Conservation (phyloP, 2,113 vertebrate genomes). For the Pluvialis apricaria region DNA sequence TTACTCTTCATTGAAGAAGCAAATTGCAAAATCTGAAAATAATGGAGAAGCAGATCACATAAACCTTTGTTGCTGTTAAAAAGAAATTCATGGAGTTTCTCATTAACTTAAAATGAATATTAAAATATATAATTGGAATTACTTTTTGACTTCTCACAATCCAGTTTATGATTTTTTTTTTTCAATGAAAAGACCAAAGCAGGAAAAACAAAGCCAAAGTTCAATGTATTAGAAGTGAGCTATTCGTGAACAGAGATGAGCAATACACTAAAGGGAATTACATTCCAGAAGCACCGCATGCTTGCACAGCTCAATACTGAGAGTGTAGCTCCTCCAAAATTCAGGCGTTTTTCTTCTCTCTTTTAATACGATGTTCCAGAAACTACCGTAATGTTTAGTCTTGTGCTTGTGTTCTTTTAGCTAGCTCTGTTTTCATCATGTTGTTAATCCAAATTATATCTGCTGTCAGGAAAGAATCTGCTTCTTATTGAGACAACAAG, state of each 20-base stretch:
- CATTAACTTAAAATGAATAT: not conserved
- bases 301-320: not conserved
- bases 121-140: not conserved
- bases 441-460: not conserved
- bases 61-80: not conserved
- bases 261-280: not conserved
- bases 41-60: not conserved
- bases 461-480: not conserved
- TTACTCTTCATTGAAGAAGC: slow-evolving; percentile 45
- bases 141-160: not conserved
- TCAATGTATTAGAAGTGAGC: not conserved
- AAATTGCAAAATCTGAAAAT: slow-evolving; percentile 22
- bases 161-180: not conserved
- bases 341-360: not conserved
- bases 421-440: not conserved
- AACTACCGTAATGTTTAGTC: not conserved
- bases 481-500: not conserved
- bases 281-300: not conserved
- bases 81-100: not conserved
- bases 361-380: not conserved
- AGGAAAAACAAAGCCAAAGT: not conserved
- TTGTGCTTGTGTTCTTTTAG: not conserved
- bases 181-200: not conserved
- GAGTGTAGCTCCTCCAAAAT: not conserved
- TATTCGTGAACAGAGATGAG: not conserved